These are phyloP conservation scores for Hybos culiciformis DNA, from an alignment of 2,888 invertebrate species.

Conservation along the genomic window DNA sequence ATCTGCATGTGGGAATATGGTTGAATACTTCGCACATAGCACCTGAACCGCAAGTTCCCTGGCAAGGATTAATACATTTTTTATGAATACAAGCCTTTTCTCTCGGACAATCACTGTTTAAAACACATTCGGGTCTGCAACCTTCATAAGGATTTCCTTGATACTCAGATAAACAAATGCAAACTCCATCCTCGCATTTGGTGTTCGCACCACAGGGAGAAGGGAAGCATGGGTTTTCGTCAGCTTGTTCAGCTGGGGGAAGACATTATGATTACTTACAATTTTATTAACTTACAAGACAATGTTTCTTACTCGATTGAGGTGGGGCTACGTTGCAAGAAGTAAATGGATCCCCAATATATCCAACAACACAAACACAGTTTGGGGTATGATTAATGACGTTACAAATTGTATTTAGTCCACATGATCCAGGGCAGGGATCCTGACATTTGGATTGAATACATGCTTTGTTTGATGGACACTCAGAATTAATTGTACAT, in stretches of 20 bases:
- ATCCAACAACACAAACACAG: conserved; percentile 48
- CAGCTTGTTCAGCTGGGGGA: conserved; percentile 17
- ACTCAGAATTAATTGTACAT: conserved; percentile 60
- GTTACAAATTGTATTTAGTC: conserved; percentile 45
- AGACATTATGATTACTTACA: background rate
- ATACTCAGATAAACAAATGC: conserved; percentile 51
- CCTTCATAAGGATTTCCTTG: conserved; percentile 54
- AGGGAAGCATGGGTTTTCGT: conserved; percentile 46
- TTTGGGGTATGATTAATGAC: conserved; percentile 56
- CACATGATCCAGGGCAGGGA: conserved; percentile 52
- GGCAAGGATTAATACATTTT: conserved; percentile 59
- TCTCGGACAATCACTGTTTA: conserved; percentile 52
- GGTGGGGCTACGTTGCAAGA: conserved; percentile 39
- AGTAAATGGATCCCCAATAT: conserved; percentile 49
- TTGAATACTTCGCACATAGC: conserved; percentile 59
- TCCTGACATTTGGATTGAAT: conserved; percentile 60
- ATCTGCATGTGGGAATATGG: conserved; percentile 56
- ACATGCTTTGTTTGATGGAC: conserved; percentile 54
- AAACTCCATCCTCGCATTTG: conserved; percentile 50
- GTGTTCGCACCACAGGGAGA: conserved; percentile 62
- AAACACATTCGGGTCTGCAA: conserved; percentile 57
- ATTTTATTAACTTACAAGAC: background rate
- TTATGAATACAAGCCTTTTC: conserved; percentile 55
- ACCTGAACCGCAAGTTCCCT: conserved; percentile 54
- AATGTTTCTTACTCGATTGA: conserved; percentile 22